Evolutionary conservation across 2,888 invertebrate genomes (phyloP).

Genomic region (Leptopilina syphax): DNA sequence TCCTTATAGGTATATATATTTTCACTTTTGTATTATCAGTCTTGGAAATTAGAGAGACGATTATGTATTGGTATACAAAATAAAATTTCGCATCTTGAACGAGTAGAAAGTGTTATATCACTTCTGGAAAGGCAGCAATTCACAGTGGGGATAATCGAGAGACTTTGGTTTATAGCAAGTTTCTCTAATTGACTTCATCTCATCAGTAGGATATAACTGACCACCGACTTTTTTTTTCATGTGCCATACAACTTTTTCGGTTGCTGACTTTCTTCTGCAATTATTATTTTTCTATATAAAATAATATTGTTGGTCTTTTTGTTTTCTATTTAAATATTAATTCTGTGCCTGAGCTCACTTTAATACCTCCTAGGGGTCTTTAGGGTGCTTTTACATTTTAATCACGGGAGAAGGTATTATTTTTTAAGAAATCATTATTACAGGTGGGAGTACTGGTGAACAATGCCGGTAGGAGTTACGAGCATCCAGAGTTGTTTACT

Average conservation of each 20-base stretch:
- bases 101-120: slow-evolving; percentile 39
- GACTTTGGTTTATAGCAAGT: not conserved
- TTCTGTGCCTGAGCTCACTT: no score
- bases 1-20: not conserved
- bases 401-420: no score
- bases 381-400: no score
- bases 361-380: no score
- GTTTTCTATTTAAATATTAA: no score
- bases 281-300: not conserved
- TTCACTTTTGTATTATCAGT: not conserved
- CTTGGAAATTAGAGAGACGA: not conserved
- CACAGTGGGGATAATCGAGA: slow-evolving; percentile 8
- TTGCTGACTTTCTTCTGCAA: no score
- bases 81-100: slow-evolving; percentile 14
- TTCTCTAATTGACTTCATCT: slow-evolving; percentile 4
- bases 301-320: no score
- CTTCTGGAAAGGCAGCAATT: not conserved
- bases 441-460: slow-evolving; percentile 78
- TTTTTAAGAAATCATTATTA: not conserved
- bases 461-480: slow-evolving; percentile 84
- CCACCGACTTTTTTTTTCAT: not conserved
- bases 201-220: not conserved
- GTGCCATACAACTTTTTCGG: no score
- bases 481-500: slow-evolving; percentile 79
- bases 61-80: not conserved